These are phyloP conservation scores for Discoglossus pictus DNA, from an alignment of 2,797 vertebrate genomes.

Conservation along the genomic window DNA sequence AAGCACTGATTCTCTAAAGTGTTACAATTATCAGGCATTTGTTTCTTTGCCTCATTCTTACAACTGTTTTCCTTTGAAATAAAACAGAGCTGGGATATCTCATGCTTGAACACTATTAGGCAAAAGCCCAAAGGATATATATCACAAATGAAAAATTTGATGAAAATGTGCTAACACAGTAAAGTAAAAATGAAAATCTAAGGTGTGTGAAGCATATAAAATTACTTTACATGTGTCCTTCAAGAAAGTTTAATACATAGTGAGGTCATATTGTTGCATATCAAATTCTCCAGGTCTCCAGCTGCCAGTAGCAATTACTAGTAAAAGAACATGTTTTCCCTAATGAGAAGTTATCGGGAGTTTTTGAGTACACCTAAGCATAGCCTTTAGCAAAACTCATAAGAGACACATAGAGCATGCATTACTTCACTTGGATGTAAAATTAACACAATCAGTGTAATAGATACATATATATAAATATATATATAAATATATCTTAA, in stretches of 20 bases:
- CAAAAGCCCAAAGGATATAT: conserved; percentile 61
- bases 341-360: conserved; percentile 75
- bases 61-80: conserved; percentile 54
- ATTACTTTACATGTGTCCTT: conserved; percentile 83
- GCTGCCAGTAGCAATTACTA: conserved; percentile 93
- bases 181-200: conserved; percentile 55
- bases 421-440: conserved; percentile 74
- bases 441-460: conserved; percentile 66
- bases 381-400: conserved; percentile 82
- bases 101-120: conserved; percentile 58
- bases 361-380: conserved; percentile 79
- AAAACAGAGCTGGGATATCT: conserved; percentile 54
- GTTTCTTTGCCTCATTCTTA: conserved; percentile 65
- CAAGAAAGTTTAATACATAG: conserved; percentile 87
- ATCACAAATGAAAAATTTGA: conserved; percentile 65
- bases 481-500: no score
- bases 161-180: conserved; percentile 65
- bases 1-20: neutral
- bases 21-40: conserved; percentile 25
- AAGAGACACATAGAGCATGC: conserved; percentile 70
- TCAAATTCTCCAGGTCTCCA: conserved; percentile 81
- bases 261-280: conserved; percentile 87
- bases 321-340: conserved; percentile 89
- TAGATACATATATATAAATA: no score
- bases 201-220: conserved; percentile 68